phyloP scores from a whole-genome alignment of 2,797 vertebrate genomes.

The Paratrypauchen microcephalus region DNA sequence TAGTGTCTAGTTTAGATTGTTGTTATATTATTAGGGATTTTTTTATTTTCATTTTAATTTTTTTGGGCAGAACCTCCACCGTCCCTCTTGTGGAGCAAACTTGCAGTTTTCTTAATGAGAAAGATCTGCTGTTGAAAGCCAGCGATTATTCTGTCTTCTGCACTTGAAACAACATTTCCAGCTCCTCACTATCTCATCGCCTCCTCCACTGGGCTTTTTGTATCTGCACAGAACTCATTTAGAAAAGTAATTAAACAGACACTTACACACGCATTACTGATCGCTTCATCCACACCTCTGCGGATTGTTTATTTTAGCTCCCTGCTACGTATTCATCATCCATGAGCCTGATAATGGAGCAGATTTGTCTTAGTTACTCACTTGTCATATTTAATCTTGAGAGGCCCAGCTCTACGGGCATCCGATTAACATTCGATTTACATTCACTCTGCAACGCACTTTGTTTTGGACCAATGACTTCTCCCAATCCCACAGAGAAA shows the following conservation, averaged over 20 bases:
- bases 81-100: background rate
- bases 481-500: background rate
- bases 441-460: background rate
- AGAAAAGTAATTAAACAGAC: constrained; percentile 4
- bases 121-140: constrained; percentile 1
- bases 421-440: background rate
- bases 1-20: background rate
- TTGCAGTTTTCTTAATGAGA: constrained; percentile 1
- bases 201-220: constrained; percentile 1
- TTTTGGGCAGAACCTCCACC: background rate
- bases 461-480: background rate
- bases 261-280: constrained; percentile 1
- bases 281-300: constrained; percentile 6
- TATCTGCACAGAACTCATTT: background rate
- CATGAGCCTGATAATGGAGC: background rate
- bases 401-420: background rate
- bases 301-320: constrained; percentile 1
- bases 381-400: constrained; percentile 5
- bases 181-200: background rate
- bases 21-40: background rate
- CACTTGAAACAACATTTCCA: background rate
- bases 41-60: background rate
- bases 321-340: background rate
- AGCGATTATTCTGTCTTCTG: background rate
- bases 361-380: constrained; percentile 2